phyloP scores from a whole-genome alignment of 2,888 invertebrate genomes.

The Tipula helvola region DNA sequence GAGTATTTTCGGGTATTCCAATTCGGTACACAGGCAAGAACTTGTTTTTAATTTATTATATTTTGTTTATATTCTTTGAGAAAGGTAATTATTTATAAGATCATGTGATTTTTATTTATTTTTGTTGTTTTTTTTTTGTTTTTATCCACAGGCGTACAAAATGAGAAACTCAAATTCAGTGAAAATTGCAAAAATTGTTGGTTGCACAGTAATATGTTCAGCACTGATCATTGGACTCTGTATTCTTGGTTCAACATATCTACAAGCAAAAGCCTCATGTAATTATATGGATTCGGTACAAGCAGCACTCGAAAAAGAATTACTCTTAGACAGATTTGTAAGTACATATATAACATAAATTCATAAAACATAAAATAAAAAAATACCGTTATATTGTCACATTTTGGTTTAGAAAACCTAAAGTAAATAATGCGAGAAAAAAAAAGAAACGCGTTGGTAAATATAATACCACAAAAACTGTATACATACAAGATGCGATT shows the following conservation, averaged over 20 bases:
- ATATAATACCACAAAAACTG: neutral
- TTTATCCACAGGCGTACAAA: slow-evolving; percentile 59
- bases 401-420: neutral
- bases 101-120: slow-evolving; percentile 7
- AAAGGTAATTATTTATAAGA: neutral
- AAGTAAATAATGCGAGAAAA: neutral
- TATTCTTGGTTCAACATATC: slow-evolving; percentile 71
- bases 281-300: slow-evolving; percentile 47
- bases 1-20: neutral
- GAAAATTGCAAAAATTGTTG: slow-evolving; percentile 76
- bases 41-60: too few relatives aligned
- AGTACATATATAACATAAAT: neutral
- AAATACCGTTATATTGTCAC: neutral
- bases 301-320: slow-evolving; percentile 53
- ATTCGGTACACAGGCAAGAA: neutral
- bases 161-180: slow-evolving; percentile 59
- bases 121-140: slow-evolving; percentile 15
- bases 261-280: slow-evolving; percentile 69
- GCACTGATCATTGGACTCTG: slow-evolving; percentile 71
- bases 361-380: neutral
- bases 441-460: neutral
- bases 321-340: slow-evolving; percentile 43
- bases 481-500: neutral
- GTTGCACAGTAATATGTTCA: slow-evolving; percentile 67
- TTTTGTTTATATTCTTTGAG: neutral